Conservation (phyloP, 2,113 vertebrate species). For the Cygnus atratus region DNA sequence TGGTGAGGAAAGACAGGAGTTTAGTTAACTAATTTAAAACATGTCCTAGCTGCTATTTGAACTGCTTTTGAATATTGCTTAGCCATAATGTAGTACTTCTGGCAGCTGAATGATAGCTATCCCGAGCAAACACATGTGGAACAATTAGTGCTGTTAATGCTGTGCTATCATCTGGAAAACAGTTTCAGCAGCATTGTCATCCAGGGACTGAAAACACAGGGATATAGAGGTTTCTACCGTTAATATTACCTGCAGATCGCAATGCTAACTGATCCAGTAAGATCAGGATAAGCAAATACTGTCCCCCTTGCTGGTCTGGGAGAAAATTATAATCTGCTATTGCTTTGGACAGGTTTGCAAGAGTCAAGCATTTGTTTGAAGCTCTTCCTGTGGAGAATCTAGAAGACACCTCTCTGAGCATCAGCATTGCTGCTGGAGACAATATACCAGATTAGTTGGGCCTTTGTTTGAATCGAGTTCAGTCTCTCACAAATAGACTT, state of each 20-base stretch:
- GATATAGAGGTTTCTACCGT: neutral
- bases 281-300: neutral
- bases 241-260: neutral
- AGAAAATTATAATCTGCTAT: neutral
- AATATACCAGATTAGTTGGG: neutral
- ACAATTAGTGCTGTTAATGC: too few relatives aligned
- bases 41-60: neutral
- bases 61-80: neutral
- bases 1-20: conserved; percentile 48
- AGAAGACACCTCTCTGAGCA: neutral
- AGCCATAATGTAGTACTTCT: neutral
- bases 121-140: neutral
- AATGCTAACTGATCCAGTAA: neutral
- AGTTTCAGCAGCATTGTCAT: too few relatives aligned
- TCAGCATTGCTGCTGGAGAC: neutral
- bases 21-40: neutral
- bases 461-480: neutral
- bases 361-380: neutral
- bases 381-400: neutral
- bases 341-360: neutral
- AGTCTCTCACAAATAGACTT: neutral
- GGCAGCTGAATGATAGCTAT: neutral
- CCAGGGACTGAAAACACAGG: too few relatives aligned
- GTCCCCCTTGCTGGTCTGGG: too few relatives aligned
- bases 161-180: too few relatives aligned